These are phyloP conservation scores for Dreissena rostriformis DNA, from an alignment of 1,140 invertebrate species.

Conservation along the genomic window DNA sequence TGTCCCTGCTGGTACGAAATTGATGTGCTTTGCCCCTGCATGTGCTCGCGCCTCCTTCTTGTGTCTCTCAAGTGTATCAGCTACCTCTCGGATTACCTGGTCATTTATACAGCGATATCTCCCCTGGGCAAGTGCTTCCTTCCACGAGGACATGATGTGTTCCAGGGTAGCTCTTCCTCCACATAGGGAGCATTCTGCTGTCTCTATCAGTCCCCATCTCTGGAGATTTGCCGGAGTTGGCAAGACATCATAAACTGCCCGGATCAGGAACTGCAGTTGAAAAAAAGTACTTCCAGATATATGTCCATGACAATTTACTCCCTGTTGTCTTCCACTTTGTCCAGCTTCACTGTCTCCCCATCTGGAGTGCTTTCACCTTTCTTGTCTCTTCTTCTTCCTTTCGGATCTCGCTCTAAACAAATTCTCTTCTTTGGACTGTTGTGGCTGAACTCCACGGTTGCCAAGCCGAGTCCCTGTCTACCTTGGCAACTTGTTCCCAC, in stretches of 20 bases:
- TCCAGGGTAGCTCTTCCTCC: conserved; percentile 2
- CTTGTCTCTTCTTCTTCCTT: background rate
- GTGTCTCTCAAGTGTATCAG: conserved; percentile 7
- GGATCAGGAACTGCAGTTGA: no score
- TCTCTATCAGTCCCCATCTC: background rate
- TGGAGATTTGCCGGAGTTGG: conserved; percentile 2
- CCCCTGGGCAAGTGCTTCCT: conserved; percentile 7
- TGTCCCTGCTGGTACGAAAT: background rate
- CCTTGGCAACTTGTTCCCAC: no score
- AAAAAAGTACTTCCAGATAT: background rate
- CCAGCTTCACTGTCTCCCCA: background rate
- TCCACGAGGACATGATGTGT: conserved; percentile 16
- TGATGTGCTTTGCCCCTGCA: background rate
- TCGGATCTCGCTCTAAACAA: no score
- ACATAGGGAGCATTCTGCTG: background rate
- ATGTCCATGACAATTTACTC: background rate
- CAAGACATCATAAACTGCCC: conserved; percentile 10
- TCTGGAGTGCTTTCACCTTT: background rate
- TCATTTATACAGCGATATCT: conserved; percentile 18
- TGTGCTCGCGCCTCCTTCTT: background rate
- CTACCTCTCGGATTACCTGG: conserved; percentile 11
- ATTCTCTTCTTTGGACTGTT: no score
- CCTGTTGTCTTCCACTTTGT: background rate
- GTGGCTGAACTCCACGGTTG: no score
- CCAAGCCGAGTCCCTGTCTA: no score